Base-by-base conservation (phyloP, 2,113 vertebrate species). In the Tachysurus vachellii region DNA sequence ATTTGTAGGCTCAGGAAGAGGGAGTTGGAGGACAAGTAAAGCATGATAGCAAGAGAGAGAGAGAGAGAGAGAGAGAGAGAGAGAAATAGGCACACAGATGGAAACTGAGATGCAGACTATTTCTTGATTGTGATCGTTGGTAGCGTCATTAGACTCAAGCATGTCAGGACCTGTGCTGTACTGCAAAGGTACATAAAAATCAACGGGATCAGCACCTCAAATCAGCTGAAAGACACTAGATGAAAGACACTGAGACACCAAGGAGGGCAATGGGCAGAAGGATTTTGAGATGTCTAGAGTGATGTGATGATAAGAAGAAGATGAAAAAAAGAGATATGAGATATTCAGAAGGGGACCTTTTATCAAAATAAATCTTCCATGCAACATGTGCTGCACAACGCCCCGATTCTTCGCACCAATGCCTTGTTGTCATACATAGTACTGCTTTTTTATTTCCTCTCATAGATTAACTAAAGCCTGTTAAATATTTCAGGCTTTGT, bases 111-210 rank as follows among this genome's bases (percentile, higher is more conserved):
- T 86, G 44, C 90, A 89, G 88, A 88, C 88, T 44, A 83, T 31
- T 44, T 81, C 88, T 84, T 89, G 90, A 89, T 89, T 84, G 84
- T 79, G 59, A 89, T 84, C 87, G 71, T 75, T 61, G 79, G 79
- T 80, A 79, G 84, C 53, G 64, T 90, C 87, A 90, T 90, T 90
- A 90, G 82, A 84, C 76, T 75, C 47, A 80, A 75, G 36, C 89
- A 88, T 84, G 89, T 86, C 82, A 84, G 76, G n/a, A 87, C 88
- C 70, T 71, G 88, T 83, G 79, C 62, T 76, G 77, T 80, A 70
- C 82, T 80, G 36, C 61, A 47, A 70, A 56, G 80, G 68, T 76
- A 36, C 66, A 81, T 17, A 81, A 75, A 87, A 81, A 79, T 77
- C 84, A 84, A 23, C 68, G 17, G 23, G 64, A 84, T 84, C 81